phyloP scores from a whole-genome alignment of 2,888 invertebrate species.

The Phengaris arion region DNA sequence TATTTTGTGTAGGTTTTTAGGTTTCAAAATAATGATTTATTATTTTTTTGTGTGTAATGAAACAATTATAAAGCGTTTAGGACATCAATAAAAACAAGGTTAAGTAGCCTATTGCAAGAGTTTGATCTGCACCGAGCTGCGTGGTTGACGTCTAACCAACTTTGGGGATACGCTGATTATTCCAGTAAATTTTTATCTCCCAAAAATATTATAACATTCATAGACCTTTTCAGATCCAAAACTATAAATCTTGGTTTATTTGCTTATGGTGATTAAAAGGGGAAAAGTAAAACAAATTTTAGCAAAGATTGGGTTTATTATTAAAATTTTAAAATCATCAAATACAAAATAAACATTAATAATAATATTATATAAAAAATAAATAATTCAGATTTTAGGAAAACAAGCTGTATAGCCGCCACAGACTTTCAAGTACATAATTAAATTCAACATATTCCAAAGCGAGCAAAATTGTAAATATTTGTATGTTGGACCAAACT shows the following conservation, averaged over 20 bases:
- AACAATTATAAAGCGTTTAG: no score
- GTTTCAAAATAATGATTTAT: no score
- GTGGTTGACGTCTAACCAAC: no score
- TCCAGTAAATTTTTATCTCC: no score
- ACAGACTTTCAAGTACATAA: neutral
- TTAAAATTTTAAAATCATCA: constrained; percentile 49
- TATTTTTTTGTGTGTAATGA: no score
- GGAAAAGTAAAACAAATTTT: constrained; percentile 30
- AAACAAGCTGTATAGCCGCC: constrained; percentile 26
- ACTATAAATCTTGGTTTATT: neutral
- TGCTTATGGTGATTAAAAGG: neutral
- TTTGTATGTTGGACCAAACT: neutral
- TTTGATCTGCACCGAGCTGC: no score
- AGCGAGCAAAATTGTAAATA: neutral
- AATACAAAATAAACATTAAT: constrained; percentile 42
- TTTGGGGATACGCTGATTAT: no score
- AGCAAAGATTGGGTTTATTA: constrained; percentile 47
- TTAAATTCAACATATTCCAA: neutral
- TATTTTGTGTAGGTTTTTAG: no score
- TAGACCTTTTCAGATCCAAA: no score
- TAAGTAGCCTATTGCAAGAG: no score
- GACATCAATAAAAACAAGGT: no score
- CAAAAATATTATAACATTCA: no score
- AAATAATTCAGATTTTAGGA: constrained; percentile 21
- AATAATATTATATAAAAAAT: constrained; percentile 16